Evolutionary conservation across 2,113 vertebrate genomes (phyloP).

Genomic region (Melanocharis versteri): DNA sequence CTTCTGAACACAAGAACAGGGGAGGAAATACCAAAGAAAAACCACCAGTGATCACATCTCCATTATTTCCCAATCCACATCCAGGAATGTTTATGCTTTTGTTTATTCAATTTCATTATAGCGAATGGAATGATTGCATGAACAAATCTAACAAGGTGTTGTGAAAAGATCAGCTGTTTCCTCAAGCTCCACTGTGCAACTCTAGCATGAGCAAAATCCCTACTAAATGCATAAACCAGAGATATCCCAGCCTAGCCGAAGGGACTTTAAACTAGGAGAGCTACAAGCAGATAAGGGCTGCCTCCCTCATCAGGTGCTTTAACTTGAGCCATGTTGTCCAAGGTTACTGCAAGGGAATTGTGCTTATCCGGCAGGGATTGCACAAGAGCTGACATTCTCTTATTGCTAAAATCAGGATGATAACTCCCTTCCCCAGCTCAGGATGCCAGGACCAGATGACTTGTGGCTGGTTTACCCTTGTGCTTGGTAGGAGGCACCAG

Average conservation of each 20-base stretch:
- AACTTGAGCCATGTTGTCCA: background rate
- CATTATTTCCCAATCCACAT: background rate
- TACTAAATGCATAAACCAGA: background rate
- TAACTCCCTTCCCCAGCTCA: background rate
- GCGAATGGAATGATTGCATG: background rate
- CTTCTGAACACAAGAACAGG: background rate
- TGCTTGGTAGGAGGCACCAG: background rate
- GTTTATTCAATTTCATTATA: background rate
- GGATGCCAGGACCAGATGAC: background rate
- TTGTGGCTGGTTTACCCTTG: background rate
- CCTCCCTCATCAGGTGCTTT: background rate
- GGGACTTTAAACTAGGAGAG: background rate
- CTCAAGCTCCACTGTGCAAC: background rate
- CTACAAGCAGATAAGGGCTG: background rate
- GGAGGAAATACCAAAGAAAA: background rate
- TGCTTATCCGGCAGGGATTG: background rate
- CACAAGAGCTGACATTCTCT: background rate
- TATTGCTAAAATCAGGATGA: background rate
- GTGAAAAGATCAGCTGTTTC: background rate
- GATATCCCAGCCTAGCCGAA: background rate
- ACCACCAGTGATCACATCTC: background rate
- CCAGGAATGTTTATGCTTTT: background rate
- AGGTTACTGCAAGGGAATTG: background rate
- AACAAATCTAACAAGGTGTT: background rate
- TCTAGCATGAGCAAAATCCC: background rate